Evolutionary conservation across 2,113 vertebrate species (phyloP).

Genomic region (Forbesichthys agassizii): DNA sequence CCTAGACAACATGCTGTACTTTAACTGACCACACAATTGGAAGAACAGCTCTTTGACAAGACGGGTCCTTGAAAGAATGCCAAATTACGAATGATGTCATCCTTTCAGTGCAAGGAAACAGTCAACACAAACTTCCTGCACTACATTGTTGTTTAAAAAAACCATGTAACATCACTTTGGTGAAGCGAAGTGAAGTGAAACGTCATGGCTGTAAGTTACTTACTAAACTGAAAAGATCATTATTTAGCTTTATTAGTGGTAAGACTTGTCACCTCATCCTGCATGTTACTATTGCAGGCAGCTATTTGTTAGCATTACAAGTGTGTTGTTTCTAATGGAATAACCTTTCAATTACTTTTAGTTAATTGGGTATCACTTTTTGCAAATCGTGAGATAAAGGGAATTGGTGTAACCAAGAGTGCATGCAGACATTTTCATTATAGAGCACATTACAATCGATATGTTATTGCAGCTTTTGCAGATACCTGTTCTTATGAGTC

Average conservation of each 20-base stretch:
- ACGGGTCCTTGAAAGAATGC: conserved; percentile 13
- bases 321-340: background rate
- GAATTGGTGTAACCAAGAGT: conserved; percentile 4
- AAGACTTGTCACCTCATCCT: too few relatives aligned
- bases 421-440: background rate
- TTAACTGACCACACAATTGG: too few relatives aligned
- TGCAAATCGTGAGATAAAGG: conserved; percentile 15
- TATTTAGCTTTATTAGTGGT: too few relatives aligned
- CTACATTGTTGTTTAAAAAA: background rate
- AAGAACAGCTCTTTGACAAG: too few relatives aligned
- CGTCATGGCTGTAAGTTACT: too few relatives aligned
- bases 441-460: conserved; percentile 3
- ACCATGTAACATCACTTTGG: background rate
- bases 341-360: conserved; percentile 1
- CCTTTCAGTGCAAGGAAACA: background rate
- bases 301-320: background rate
- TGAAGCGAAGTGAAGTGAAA: background rate
- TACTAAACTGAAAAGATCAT: too few relatives aligned
- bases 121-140: conserved; percentile 8
- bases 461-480: background rate
- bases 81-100: conserved; percentile 14
- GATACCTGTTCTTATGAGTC: conserved; percentile 6
- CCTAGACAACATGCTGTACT: too few relatives aligned
- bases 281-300: background rate
- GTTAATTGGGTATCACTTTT: background rate